These are phyloP conservation scores for Pissodes strobi DNA, from an alignment of 1,140 invertebrate genomes.

Conservation along the genomic window DNA sequence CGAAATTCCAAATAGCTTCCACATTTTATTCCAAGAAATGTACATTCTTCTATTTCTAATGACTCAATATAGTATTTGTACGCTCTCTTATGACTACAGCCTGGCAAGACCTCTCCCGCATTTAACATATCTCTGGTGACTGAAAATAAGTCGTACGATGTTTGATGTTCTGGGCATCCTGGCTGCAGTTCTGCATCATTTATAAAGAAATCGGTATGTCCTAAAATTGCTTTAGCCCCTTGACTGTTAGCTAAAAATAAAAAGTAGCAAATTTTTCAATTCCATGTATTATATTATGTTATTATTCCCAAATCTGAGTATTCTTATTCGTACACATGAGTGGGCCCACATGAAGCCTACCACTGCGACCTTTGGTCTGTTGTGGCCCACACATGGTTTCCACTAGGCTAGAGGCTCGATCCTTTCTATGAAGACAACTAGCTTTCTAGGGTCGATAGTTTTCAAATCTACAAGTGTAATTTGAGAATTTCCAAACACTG, in stretches of 20 bases:
- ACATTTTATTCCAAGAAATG: constrained; percentile 48
- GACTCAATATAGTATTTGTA: constrained; percentile 53
- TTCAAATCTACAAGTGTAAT: too few species aligned
- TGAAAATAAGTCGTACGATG: constrained; percentile 36
- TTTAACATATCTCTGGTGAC: constrained; percentile 43
- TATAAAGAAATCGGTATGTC: constrained; percentile 50
- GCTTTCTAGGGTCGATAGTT: too few species aligned
- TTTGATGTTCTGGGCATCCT: constrained; percentile 44
- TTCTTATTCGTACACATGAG: too few species aligned
- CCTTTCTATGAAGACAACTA: too few species aligned
- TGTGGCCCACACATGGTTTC: too few species aligned
- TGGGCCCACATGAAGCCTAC: too few species aligned
- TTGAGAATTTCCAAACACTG: too few species aligned
- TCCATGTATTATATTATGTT: too few species aligned
- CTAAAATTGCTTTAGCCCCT: constrained; percentile 42
- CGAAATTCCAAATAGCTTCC: constrained; percentile 39
- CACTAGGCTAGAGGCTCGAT: too few species aligned
- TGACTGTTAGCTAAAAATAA: constrained; percentile 44
- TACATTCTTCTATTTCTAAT: constrained; percentile 45
- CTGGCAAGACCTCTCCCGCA: constrained; percentile 48
- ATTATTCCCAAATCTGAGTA: too few species aligned
- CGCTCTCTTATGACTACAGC: constrained; percentile 52
- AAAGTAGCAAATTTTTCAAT: too few species aligned
- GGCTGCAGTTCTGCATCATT: constrained; percentile 50
- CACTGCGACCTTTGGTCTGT: too few species aligned